A percentile compares a stretch with the other conserved stretches of the same genome.
phyloP scores from a whole-genome alignment of 1,140 invertebrate genomes.

The Psilanteris sp. region DNA sequence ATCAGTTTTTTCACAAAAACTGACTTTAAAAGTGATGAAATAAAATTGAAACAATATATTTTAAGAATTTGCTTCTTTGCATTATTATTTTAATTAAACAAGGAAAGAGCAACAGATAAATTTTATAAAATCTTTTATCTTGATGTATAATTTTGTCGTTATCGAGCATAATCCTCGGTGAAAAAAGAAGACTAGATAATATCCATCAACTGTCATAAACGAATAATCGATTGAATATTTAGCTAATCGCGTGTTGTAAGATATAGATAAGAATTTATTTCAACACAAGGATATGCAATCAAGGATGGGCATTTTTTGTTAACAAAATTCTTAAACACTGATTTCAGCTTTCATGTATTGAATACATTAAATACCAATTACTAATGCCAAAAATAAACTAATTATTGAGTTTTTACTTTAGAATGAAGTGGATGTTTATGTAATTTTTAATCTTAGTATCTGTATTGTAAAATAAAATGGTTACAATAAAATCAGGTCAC shows the following conservation, averaged over 20 bases:
- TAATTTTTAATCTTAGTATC: no score
- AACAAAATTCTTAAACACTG: neutral
- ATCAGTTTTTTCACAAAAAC: no score
- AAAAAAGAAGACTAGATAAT: conserved; percentile 32
- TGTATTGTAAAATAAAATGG: no score
- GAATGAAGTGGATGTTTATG: no score
- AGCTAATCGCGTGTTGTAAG: conserved; percentile 8
- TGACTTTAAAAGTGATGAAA: no score
- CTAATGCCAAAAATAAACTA: no score
- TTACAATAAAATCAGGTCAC: no score
- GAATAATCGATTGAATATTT: conserved; percentile 25
- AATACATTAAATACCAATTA: no score
- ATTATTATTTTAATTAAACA: neutral
- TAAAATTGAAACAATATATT: no score
- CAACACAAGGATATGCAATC: conserved; percentile 12
- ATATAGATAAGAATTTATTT: conserved; percentile 14
- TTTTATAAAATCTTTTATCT: conserved; percentile 13
- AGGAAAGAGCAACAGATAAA: conserved; percentile 8
- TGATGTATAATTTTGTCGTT: conserved; percentile 6
- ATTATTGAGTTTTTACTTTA: no score
- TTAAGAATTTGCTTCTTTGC: no score
- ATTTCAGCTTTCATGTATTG: neutral
- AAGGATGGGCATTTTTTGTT: conserved; percentile 2
- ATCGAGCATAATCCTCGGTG: conserved; percentile 14
- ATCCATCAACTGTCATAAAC: neutral